Evolutionary conservation across 2,113 vertebrate genomes (phyloP).

Genomic region (Calyptommatus sinebrachiatus): DNA sequence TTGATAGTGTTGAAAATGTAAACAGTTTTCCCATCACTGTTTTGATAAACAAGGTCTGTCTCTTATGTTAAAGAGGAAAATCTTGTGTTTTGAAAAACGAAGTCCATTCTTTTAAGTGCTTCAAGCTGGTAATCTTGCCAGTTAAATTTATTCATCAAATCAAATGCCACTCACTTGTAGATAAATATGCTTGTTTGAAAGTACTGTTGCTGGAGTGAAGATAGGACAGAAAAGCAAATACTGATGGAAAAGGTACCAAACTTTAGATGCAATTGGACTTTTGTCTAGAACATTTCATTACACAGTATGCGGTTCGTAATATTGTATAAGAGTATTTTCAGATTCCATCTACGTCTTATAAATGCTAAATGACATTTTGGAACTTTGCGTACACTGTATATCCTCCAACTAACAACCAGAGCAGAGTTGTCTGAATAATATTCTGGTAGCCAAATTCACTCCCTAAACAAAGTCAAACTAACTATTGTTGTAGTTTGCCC

Average conservation of each 20-base stretch:
- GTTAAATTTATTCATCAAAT: conserved; percentile 49
- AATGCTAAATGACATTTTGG: conserved; percentile 17
- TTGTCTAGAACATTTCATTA: conserved; percentile 41
- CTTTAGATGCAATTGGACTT: conserved; percentile 39
- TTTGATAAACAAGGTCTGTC: conserved; percentile 71
- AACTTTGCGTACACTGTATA: conserved; percentile 1
- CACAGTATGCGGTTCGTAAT: conserved; percentile 39
- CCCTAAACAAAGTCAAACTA: too few relatives aligned
- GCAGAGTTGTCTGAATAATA: too few relatives aligned
- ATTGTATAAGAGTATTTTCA: conserved; percentile 6
- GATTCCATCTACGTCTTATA: not conserved
- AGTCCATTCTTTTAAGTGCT: conserved; percentile 48
- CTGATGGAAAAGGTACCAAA: conserved; percentile 47
- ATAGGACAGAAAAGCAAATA: conserved; percentile 55
- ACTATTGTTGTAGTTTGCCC: too few relatives aligned
- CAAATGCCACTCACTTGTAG: conserved; percentile 46
- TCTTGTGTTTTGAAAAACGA: conserved; percentile 65
- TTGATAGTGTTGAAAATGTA: conserved; percentile 80
- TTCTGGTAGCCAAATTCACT: too few relatives aligned
- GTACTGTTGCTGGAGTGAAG: conserved; percentile 40
- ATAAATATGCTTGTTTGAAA: conserved; percentile 23
- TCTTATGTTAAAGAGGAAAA: conserved; percentile 70
- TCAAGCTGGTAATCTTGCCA: conserved; percentile 44
- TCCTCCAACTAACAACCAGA: not conserved
- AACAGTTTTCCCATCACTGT: conserved; percentile 82